These are phyloP conservation scores for Neosilurus hyrtlii DNA, from an alignment of 2,797 vertebrate species.

Conservation along the genomic window DNA sequence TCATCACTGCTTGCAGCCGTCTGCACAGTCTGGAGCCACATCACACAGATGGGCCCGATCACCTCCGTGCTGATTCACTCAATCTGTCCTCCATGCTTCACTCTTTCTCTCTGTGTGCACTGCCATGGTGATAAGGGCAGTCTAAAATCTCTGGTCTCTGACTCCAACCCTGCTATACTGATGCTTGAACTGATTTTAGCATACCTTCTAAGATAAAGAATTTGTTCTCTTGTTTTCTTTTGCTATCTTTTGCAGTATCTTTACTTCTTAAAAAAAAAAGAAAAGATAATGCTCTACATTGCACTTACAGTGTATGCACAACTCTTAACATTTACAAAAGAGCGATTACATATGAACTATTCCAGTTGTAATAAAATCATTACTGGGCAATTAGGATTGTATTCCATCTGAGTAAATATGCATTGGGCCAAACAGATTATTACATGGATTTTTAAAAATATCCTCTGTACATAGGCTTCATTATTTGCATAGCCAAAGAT, in stretches of 20 bases:
- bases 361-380: background rate
- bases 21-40: slow-evolving; percentile 36
- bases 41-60: slow-evolving; percentile 43
- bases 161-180: slow-evolving; percentile 29
- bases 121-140: slow-evolving; percentile 28
- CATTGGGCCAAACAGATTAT: background rate
- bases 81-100: slow-evolving; percentile 4
- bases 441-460: slow-evolving; percentile 26
- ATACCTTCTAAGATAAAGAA: slow-evolving; percentile 33
- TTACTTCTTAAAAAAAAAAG: slow-evolving; percentile 9
- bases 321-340: background rate
- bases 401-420: background rate
- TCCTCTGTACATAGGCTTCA: slow-evolving; percentile 8
- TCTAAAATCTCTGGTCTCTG: slow-evolving; percentile 17
- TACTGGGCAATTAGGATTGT: background rate
- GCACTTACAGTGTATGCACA: background rate
- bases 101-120: slow-evolving; percentile 3
- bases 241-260: slow-evolving; percentile 36
- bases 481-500: slow-evolving; percentile 28
- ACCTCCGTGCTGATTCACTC: slow-evolving; percentile 30
- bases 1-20: slow-evolving; percentile 16
- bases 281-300: background rate
- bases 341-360: background rate
- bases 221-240: slow-evolving; percentile 17
- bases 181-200: slow-evolving; percentile 44